Conservation (phyloP, 2,113 vertebrate genomes). For the Caranx melampygus region DNA sequence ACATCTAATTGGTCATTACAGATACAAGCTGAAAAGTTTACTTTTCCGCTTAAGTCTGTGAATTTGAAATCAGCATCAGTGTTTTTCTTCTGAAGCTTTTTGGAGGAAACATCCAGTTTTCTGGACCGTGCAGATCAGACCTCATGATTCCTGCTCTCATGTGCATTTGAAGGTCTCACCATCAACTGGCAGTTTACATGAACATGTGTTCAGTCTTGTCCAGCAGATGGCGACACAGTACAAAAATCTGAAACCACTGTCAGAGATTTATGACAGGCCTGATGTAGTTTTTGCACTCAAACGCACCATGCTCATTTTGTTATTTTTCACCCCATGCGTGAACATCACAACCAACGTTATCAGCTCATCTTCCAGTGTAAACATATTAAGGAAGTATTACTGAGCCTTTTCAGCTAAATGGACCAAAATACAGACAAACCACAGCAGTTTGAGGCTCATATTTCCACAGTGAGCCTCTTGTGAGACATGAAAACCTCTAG, state of each 20-base stretch:
- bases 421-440: neutral
- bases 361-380: neutral
- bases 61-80: neutral
- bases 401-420: neutral
- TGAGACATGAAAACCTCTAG: slow-evolving; percentile 1
- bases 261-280: neutral
- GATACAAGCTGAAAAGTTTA: neutral
- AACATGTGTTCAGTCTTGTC: neutral
- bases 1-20: neutral
- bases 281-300: neutral
- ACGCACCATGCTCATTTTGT: neutral
- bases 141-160: neutral
- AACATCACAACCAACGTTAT: neutral
- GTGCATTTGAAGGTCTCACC: neutral
- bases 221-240: slow-evolving; percentile 72
- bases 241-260: slow-evolving; percentile 34
- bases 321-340: neutral
- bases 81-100: neutral
- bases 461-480: neutral
- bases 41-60: neutral
- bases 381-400: neutral
- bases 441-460: neutral
- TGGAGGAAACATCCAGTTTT: neutral
- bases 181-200: neutral
- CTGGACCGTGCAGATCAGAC: no score